Percentiles rank a stretch among this genome's conserved stretches.
phyloP scores from a whole-genome alignment of 2,888 invertebrate species.

The Nycteola revayana region DNA sequence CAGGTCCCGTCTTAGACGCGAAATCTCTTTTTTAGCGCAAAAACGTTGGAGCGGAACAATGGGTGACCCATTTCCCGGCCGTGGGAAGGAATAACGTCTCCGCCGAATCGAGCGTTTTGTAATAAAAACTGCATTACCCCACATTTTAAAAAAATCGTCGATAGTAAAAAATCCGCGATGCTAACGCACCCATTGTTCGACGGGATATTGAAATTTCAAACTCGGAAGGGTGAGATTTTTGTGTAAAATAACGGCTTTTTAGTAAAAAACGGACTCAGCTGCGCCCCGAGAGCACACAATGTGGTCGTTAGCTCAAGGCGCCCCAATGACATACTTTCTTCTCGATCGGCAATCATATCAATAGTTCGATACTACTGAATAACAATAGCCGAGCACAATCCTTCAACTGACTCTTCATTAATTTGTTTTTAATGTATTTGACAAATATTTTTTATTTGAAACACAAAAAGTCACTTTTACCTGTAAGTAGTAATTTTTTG shows the following conservation, averaged over 20 bases:
- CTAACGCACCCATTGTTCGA: slow-evolving; percentile 62
- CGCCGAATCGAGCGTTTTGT: slow-evolving; percentile 55
- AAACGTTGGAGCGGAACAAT: slow-evolving; percentile 73
- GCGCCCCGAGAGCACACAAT: slow-evolving; percentile 41
- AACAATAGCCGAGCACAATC: no score
- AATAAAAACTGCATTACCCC: slow-evolving; percentile 81
- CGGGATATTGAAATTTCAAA: slow-evolving; percentile 69
- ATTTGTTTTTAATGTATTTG: no score
- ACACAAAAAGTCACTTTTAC: no score
- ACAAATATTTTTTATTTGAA: no score
- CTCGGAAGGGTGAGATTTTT: slow-evolving; percentile 79
- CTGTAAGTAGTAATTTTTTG: no score
- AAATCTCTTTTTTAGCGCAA: slow-evolving; percentile 77
- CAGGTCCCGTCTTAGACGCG: slow-evolving; percentile 57
- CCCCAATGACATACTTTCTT: slow-evolving; percentile 10
- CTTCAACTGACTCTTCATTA: no score
- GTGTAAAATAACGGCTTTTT: slow-evolving; percentile 78
- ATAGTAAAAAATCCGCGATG: slow-evolving; percentile 64
- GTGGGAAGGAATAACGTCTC: slow-evolving; percentile 80
- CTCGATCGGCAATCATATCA: no score
- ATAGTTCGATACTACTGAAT: no score
- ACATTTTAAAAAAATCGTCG: slow-evolving; percentile 67
- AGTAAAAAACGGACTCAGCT: slow-evolving; percentile 68
- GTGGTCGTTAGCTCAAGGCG: slow-evolving; percentile 31
- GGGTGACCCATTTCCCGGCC: slow-evolving; percentile 80